A percentile compares a stretch with the other conserved stretches of the same genome.
Evolutionary conservation across 1,140 invertebrate species (phyloP).

Genomic region (Dicyema japonicum): DNA sequence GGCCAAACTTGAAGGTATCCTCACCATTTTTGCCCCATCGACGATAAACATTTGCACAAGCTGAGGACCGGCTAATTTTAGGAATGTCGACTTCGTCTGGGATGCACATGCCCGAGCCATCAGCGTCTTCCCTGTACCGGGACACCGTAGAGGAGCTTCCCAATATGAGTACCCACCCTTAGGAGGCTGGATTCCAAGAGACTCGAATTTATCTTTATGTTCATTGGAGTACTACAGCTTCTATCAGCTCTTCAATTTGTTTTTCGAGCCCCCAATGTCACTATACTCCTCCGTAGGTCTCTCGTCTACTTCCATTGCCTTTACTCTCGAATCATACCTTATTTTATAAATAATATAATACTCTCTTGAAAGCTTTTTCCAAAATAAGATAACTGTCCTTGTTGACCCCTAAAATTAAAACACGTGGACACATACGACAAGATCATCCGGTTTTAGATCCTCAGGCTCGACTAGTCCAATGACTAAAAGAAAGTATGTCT

Average conservation of each 20-base stretch:
- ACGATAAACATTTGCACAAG: slow-evolving; percentile 94
- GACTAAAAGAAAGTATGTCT: slow-evolving; percentile 71
- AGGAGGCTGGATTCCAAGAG: slow-evolving; percentile 71
- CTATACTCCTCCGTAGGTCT: slow-evolving; percentile 80
- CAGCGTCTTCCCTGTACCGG: slow-evolving; percentile 44
- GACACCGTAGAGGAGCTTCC: not conserved
- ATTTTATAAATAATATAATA: slow-evolving; percentile 1
- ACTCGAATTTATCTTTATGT: slow-evolving; percentile 86
- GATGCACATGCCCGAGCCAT: slow-evolving; percentile 86
- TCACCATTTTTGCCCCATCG: slow-evolving; percentile 82
- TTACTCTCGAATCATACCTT: slow-evolving; percentile 51
- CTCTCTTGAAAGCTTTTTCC: slow-evolving; percentile 59
- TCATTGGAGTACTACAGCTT: slow-evolving; percentile 79
- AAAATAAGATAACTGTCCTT: slow-evolving; percentile 80
- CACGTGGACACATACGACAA: slow-evolving; percentile 25
- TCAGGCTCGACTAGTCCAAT: slow-evolving; percentile 77
- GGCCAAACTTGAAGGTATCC: slow-evolving; percentile 86
- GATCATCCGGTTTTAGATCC: slow-evolving; percentile 62
- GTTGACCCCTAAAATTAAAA: slow-evolving; percentile 36
- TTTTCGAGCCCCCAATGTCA: slow-evolving; percentile 78
- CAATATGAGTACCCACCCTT: slow-evolving; percentile 26
- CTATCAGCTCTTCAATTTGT: slow-evolving; percentile 59
- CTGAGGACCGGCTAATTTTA: slow-evolving; percentile 78
- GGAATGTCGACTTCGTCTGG: slow-evolving; percentile 88
- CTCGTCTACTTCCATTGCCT: slow-evolving; percentile 92